Base-by-base conservation (phyloP, 2,113 vertebrate species). In the Anhinga rufa region DNA sequence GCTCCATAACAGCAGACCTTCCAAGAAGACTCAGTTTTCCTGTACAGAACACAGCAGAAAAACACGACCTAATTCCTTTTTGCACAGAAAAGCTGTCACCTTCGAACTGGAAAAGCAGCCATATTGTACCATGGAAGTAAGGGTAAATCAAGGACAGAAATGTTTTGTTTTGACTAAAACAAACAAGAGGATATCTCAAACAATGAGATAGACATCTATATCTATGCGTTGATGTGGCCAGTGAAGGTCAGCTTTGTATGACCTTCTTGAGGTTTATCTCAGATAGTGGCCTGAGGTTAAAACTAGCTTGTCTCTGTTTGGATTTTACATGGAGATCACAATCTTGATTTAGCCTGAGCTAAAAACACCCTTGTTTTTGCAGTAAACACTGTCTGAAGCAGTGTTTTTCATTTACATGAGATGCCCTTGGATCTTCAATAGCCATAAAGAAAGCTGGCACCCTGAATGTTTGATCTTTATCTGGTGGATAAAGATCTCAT, bases 331-430 rank as follows among this genome's bases (percentile, higher is more conserved):
- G 17, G 54, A 91, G 92, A 95, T 95, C 42, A 66, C 51, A 86
- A 97, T 95, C 81, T 96, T 79, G 70, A 40, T 85, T 88, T 83
- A 95, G 40, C n/a, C 48, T 93, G 81, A 74, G 32, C n/a, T 85
- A 76, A 93, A 93, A 97, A 36, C 17, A 61, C 18, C 16, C 44
- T 18, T 54, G 11, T 48, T 94, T 92, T 89, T 92, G 32, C 38
- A 85, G 36, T 65, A 86, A 94, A 82, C 79, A 61, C n/a, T 71
- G 5, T 90, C 72, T 93, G 42, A 89, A 89, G 14, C 22, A 44
- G 17, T 34, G 51, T 44, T 92, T 93, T 92, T 66, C 22, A 61
- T 64, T 91, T 76, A 65, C 65, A 77, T 82, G 49, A 62, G 49
- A 61, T 69, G 81, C 1, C 58, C 58, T 94, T 91, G 48, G 28